These are phyloP conservation scores for Drosophila arizonae DNA, from an alignment of 1,140 invertebrate genomes.

Conservation along the genomic window DNA sequence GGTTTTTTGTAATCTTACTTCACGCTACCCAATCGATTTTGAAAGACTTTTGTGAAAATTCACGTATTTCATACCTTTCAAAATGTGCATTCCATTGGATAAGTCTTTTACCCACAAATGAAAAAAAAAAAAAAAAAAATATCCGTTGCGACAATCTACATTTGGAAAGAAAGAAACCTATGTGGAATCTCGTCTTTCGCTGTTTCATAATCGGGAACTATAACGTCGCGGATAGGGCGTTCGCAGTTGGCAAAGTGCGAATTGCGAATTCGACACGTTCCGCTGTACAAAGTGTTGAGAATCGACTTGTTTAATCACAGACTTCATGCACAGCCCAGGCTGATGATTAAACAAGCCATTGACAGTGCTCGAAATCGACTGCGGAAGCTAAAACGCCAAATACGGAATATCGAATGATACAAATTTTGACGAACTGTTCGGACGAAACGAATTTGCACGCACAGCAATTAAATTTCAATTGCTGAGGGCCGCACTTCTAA, in stretches of 20 bases:
- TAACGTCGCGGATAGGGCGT: neutral
- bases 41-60: no score
- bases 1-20: no score
- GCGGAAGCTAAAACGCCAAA: constrained; percentile 3
- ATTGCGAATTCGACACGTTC: constrained; percentile 20
- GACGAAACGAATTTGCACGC: constrained; percentile 25
- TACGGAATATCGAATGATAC: neutral
- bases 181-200: neutral
- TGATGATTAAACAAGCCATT: constrained; percentile 3
- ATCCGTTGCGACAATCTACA: no score
- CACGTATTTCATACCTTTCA: no score
- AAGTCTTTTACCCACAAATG: no score
- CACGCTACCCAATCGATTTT: no score
- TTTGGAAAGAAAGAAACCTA: no score
- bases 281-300: constrained; percentile 1
- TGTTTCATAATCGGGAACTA: constrained; percentile 3
- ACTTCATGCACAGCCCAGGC: constrained; percentile 14
- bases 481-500: constrained; percentile 10
- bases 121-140: no score
- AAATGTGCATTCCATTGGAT: no score
- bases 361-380: constrained; percentile 6
- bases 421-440: constrained; percentile 14
- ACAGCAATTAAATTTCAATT: constrained; percentile 26
- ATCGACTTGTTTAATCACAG: neutral
- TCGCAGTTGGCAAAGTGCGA: neutral